A percentile compares a stretch with the other conserved stretches of the same genome.
Conservation (phyloP, 2,888 invertebrate genomes). For the Agrilus cyanescens region DNA sequence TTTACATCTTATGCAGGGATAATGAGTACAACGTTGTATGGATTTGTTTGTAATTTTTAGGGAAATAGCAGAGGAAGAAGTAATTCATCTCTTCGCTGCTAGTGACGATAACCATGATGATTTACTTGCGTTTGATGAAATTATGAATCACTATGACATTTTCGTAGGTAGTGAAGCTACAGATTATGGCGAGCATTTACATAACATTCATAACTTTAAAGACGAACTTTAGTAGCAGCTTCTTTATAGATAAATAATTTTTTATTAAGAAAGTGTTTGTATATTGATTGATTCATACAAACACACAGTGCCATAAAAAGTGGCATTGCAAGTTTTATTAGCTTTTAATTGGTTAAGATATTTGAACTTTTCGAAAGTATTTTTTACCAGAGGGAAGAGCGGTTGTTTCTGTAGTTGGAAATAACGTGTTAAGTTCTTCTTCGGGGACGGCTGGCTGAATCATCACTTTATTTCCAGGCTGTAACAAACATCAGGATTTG, state of each 20-base stretch:
- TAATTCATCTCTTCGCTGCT: slow-evolving; percentile 74
- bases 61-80: slow-evolving; percentile 83
- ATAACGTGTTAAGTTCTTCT: slow-evolving; percentile 55
- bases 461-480: slow-evolving; percentile 82
- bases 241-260: neutral
- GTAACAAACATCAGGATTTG: slow-evolving; percentile 24
- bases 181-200: slow-evolving; percentile 74
- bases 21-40: no score
- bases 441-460: slow-evolving; percentile 69
- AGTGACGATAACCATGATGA: slow-evolving; percentile 81
- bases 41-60: no score
- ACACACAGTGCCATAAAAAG: neutral
- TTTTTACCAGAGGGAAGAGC: slow-evolving; percentile 74
- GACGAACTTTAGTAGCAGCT: slow-evolving; percentile 53
- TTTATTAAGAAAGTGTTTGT: neutral
- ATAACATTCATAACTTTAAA: slow-evolving; percentile 63
- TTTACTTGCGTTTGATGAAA: slow-evolving; percentile 65
- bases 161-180: slow-evolving; percentile 92
- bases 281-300: neutral
- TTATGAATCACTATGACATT: slow-evolving; percentile 70
- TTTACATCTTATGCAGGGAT: no score
- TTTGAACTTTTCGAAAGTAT: slow-evolving; percentile 50
- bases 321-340: neutral
- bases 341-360: neutral
- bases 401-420: slow-evolving; percentile 59